These are phyloP conservation scores for Drosophila neonasuta DNA, from an alignment of 2,888 invertebrate genomes.

Conservation along the genomic window DNA sequence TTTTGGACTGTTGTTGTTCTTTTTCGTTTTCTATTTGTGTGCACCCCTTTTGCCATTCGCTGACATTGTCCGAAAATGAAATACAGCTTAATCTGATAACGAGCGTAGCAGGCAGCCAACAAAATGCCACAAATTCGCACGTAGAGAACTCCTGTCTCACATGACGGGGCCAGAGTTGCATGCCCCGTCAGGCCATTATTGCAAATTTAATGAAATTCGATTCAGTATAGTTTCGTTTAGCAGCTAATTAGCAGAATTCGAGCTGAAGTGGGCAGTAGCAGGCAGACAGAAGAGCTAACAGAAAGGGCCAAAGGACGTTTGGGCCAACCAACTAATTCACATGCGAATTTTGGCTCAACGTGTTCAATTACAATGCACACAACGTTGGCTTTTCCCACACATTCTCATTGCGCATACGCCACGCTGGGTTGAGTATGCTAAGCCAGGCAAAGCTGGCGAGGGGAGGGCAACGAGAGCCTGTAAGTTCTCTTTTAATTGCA, in stretches of 20 bases:
- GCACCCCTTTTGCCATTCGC: slow-evolving; percentile 25
- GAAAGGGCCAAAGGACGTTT: neutral
- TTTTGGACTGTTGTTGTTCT: neutral
- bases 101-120: slow-evolving; percentile 52
- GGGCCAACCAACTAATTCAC: slow-evolving; percentile 8
- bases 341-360: slow-evolving; percentile 15
- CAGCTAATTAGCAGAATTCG: slow-evolving; percentile 50
- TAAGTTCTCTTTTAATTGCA: slow-evolving; percentile 63
- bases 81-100: slow-evolving; percentile 36
- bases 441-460: neutral
- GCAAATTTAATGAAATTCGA: slow-evolving; percentile 65
- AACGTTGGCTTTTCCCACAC: slow-evolving; percentile 13
- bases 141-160: neutral
- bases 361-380: slow-evolving; percentile 38
- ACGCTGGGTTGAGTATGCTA: slow-evolving; percentile 16
- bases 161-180: neutral
- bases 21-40: slow-evolving; percentile 4
- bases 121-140: slow-evolving; percentile 42
- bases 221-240: slow-evolving; percentile 32
- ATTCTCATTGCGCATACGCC: slow-evolving; percentile 49
- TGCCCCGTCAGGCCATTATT: slow-evolving; percentile 18
- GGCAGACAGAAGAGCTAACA: too few species aligned
- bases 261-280: too few species aligned
- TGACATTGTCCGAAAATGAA: slow-evolving; percentile 27
- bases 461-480: neutral